A percentile compares a stretch with the other conserved stretches of the same genome.
Evolutionary conservation across 2,797 vertebrate genomes (phyloP).

Genomic region (Cryptoblepharus egeriae): DNA sequence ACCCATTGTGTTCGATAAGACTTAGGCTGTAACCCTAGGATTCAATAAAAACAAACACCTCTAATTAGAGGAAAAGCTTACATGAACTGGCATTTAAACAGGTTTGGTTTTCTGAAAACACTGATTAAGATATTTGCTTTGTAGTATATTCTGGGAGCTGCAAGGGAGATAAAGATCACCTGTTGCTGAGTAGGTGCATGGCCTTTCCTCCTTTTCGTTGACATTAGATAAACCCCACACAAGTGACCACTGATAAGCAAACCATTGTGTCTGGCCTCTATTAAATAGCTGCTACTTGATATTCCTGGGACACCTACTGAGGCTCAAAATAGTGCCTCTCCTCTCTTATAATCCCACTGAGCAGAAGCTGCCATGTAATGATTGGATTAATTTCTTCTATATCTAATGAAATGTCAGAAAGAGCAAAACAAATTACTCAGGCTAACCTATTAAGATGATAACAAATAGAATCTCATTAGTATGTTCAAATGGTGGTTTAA

Average conservation of each 20-base stretch:
- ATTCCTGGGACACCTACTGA: constrained; percentile 30
- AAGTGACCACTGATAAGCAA: constrained; percentile 39
- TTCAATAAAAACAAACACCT: too few relatives aligned
- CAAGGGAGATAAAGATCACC: not conserved
- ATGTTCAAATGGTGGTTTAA: constrained; percentile 11
- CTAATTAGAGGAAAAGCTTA: not conserved
- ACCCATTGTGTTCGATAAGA: too few relatives aligned
- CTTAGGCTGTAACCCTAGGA: too few relatives aligned
- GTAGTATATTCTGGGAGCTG: not conserved
- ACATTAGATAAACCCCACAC: constrained; percentile 25
- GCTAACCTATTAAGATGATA: constrained; percentile 24
- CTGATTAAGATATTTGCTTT: not conserved
- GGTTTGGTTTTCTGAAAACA: not conserved
- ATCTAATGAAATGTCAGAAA: constrained; percentile 1
- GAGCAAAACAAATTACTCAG: constrained; percentile 29
- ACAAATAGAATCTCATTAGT: constrained; percentile 30
- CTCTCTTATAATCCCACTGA: not conserved
- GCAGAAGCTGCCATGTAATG: not conserved
- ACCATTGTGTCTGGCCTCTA: constrained; percentile 28
- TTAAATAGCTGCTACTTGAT: constrained; percentile 44
- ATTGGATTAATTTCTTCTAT: not conserved
- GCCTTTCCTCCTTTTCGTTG: constrained; percentile 7
- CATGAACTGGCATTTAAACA: not conserved
- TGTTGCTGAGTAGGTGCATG: not conserved
- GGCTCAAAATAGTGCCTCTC: constrained; percentile 20